Evolutionary conservation across 2,797 vertebrate species (phyloP).

Genomic region (Capromys pilorides): DNA sequence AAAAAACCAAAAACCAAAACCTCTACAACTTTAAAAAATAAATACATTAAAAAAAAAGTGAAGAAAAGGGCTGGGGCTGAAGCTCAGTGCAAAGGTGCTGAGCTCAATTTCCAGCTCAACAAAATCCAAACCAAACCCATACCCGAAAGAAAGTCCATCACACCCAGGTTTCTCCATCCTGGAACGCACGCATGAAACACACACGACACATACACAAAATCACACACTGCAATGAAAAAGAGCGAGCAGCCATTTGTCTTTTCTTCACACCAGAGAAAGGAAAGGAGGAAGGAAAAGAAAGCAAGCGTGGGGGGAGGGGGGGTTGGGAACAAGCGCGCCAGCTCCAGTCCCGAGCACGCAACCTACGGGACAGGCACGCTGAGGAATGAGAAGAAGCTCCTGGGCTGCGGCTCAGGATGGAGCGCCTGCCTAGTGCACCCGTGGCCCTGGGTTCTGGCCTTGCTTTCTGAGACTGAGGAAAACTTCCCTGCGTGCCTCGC

Average conservation of each 20-base stretch:
- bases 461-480: neutral
- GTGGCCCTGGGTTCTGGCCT: neutral
- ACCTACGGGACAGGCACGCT: neutral
- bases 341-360: neutral
- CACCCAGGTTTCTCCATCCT: neutral
- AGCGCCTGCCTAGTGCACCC: neutral
- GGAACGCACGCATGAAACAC: neutral
- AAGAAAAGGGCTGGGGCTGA: neutral
- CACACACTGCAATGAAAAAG: neutral
- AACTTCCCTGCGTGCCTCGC: neutral
- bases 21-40: too few relatives aligned
- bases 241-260: neutral
- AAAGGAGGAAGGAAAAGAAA: neutral
- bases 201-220: neutral
- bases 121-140: neutral
- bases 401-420: neutral
- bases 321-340: neutral
- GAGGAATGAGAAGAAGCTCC: neutral
- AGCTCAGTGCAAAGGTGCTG: neutral
- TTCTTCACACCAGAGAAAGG: neutral
- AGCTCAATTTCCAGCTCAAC: neutral
- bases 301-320: too few relatives aligned
- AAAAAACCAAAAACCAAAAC: too few relatives aligned
- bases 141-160: neutral
- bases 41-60: too few relatives aligned